Evolutionary conservation across 2,113 vertebrate species (phyloP), one percentile per base, ranked within the genome.

Genomic region (Meles meles): DNA sequence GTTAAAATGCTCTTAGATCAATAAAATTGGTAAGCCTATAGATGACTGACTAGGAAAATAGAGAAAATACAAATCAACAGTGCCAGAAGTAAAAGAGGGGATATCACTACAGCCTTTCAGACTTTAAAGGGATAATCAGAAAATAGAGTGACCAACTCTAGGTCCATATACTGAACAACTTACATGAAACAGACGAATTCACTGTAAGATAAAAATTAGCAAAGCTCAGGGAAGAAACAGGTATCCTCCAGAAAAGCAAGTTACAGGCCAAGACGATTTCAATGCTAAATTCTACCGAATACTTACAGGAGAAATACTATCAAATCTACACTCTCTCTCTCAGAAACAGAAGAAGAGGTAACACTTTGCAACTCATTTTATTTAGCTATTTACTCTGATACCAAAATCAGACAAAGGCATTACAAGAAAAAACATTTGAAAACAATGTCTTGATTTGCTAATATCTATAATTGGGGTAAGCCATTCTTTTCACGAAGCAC

Each of bases 391-490:
- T 84, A 86, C 44, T 85, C 44, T 74, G 34, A 69, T 42, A 76
- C 80, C 84, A 52, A 92, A 88, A 94, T 88, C 21, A 88, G 34
- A 88, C 57, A 74, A 77, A 83, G 59, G 47, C 7, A 57, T 80
- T 29, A 17, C 69, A 72, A 90, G 47, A 79, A 96, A 90, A 90
- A 88, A 39, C 23, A 77, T 29, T 88, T 91, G 88, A 93, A 80
- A 96, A 79, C 27, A 86, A 49, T 95, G 57, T 88, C 59, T 90
- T 95, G 31, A 88, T 69, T 17, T 96, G 82, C 59, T 95, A 79
- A 2, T 44, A 82, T 71, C 27, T 82, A 4, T 85, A 74, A 29
- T 49, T 42, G 74, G 77, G 44, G 27, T 80, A 69, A 85, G 76
- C 17, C 65, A 69, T 96, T 96, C 55, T 92, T 79, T 95, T 71